These are phyloP conservation scores for Porites lobata DNA, from an alignment of 92 coral and sea anemone species.

Conservation along the genomic window DNA sequence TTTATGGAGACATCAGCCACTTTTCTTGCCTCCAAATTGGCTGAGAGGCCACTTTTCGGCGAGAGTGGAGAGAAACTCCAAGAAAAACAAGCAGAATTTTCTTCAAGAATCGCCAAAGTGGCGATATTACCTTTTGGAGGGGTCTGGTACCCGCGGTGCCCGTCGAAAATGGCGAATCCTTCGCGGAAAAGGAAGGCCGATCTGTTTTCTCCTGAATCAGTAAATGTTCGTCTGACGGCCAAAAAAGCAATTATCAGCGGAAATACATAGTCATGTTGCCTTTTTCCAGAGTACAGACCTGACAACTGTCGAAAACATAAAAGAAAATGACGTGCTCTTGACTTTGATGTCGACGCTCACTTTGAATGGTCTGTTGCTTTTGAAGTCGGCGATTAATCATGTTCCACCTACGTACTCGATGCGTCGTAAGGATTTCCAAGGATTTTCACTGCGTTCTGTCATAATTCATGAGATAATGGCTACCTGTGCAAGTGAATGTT, in stretches of 20 bases:
- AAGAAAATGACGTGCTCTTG: conserved; percentile 24
- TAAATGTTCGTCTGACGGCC: neutral
- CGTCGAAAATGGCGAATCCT: conserved; percentile 6
- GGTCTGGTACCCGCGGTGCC: too few relatives aligned
- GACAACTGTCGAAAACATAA: neutral
- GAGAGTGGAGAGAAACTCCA: too few relatives aligned
- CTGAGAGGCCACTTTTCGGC: too few relatives aligned
- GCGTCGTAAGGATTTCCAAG: neutral
- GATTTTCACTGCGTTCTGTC: conserved; percentile 13
- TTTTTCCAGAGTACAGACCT: conserved; percentile 8
- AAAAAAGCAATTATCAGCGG: neutral
- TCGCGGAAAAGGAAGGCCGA: conserved; percentile 9
- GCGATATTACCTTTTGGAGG: too few relatives aligned
- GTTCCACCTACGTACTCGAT: conserved; percentile 18
- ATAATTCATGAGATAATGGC: conserved; percentile 8
- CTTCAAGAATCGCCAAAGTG: too few relatives aligned
- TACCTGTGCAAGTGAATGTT: neutral
- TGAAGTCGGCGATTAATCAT: conserved; percentile 25
- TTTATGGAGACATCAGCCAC: too few relatives aligned
- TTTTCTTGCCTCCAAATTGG: too few relatives aligned
- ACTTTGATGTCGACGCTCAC: conserved; percentile 19
- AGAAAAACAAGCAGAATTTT: too few relatives aligned
- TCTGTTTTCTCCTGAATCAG: conserved; percentile 3
- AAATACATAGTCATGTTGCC: conserved; percentile 6
- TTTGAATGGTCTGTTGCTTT: conserved; percentile 12